Conservation (phyloP, 2,888 invertebrate species). For the Stenotaenia linearis region DNA sequence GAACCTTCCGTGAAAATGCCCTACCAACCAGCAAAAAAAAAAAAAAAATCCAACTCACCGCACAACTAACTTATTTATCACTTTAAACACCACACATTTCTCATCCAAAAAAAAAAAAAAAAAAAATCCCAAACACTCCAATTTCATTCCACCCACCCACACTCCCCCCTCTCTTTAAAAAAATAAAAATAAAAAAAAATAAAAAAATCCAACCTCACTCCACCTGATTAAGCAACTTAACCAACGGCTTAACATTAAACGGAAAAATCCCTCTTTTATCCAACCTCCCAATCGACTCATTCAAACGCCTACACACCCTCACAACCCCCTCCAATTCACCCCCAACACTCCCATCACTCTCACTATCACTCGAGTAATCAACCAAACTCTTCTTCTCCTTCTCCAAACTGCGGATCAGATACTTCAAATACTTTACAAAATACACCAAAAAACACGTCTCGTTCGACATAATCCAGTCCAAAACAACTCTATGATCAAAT, state of each 20-base stretch:
- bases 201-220: not conserved
- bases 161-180: too few species aligned
- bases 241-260: not conserved
- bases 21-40: too few species aligned
- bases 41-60: too few species aligned
- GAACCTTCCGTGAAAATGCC: too few species aligned
- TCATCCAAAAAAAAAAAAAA: too few species aligned
- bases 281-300: not conserved
- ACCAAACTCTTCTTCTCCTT: not conserved
- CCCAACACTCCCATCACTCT: not conserved
- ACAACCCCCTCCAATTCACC: not conserved
- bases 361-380: not conserved
- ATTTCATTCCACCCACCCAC: too few species aligned
- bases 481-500: not conserved
- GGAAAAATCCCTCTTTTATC: not conserved
- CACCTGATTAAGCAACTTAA: not conserved
- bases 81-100: too few species aligned
- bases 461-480: not conserved
- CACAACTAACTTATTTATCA: too few species aligned
- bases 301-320: not conserved
- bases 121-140: too few species aligned
- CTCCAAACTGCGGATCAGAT: not conserved
- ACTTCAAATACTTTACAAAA: constrained; percentile 7
- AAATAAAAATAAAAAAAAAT: too few species aligned
- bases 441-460: not conserved